Percentiles rank a stretch among this genome's conserved stretches.
Conservation (phyloP, 2,888 invertebrate genomes). For the Cepaea hortensis region DNA sequence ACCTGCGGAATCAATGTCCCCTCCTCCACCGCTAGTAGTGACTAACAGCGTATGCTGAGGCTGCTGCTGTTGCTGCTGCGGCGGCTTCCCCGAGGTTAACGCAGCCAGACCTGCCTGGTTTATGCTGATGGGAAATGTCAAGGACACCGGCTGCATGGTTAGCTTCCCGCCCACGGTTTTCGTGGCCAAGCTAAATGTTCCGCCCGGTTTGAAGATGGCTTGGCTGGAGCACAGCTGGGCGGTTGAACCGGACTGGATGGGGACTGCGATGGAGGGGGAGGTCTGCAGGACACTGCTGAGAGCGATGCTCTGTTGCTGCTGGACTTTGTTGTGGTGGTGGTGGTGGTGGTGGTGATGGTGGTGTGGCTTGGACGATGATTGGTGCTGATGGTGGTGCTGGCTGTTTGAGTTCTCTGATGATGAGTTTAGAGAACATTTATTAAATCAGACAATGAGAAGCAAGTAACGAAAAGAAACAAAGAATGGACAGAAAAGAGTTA, state of each 20-base stretch:
- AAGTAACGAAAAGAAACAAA: neutral
- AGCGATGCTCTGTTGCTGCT: conserved; percentile 27
- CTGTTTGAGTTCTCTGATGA: conserved; percentile 43
- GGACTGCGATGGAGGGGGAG: conserved; percentile 31
- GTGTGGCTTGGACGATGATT: conserved; percentile 34
- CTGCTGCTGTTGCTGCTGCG: conserved; percentile 45
- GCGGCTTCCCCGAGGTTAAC: conserved; percentile 42
- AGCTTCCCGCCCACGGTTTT: conserved; percentile 61
- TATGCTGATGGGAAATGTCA: conserved; percentile 63
- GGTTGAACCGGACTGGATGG: conserved; percentile 41
- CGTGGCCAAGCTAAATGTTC: conserved; percentile 57
- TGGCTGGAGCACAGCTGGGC: conserved; percentile 58
- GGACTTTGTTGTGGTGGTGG: conserved; percentile 36
- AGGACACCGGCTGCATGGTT: conserved; percentile 65
- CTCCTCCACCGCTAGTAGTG: conserved; percentile 55
- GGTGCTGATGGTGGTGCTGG: conserved; percentile 28
- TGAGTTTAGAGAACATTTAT: neutral
- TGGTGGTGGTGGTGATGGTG: conserved; percentile 44
- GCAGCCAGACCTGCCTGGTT: conserved; percentile 56
- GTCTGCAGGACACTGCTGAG: conserved; percentile 29
- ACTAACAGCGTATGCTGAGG: conserved; percentile 61
- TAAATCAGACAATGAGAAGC: neutral
- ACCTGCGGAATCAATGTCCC: conserved; percentile 19
- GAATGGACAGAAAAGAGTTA: neutral
- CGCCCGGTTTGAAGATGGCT: conserved; percentile 61